phyloP scores from a whole-genome alignment of 2,797 vertebrate genomes.

The Manis crassicaudata region DNA sequence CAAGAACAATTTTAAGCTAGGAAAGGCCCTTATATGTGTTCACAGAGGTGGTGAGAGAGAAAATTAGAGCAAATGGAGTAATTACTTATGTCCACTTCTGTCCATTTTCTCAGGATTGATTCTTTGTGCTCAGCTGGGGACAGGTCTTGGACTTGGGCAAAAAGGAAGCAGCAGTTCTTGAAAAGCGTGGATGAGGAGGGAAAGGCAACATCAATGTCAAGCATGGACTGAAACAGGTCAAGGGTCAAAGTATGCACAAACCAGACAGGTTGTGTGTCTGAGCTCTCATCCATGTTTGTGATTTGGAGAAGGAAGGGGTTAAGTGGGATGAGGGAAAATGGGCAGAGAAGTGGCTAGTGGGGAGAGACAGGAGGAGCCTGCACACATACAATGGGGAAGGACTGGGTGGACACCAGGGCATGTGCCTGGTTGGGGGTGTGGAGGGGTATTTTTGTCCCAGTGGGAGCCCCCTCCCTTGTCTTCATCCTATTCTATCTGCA shows the following conservation, averaged over 20 bases:
- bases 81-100: too few relatives aligned
- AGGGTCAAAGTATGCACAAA: not conserved
- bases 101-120: not conserved
- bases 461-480: not conserved
- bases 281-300: fast-evolving
- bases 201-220: not conserved
- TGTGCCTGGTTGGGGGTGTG: not conserved
- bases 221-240: not conserved
- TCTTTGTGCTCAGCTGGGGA: not conserved
- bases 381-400: not conserved
- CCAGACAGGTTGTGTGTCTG: not conserved
- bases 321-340: not conserved
- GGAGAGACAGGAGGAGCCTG: not conserved
- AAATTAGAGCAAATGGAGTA: not conserved
- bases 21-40: not conserved
- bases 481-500: not conserved
- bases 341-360: not conserved
- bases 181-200: not conserved
- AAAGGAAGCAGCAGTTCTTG: not conserved
- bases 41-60: not conserved
- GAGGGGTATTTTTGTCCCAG: not conserved
- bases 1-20: not conserved
- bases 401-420: not conserved
- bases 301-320: not conserved
- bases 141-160: not conserved